Conservation (phyloP, 2,797 vertebrate genomes). For the Thalassophryne amazonica region DNA sequence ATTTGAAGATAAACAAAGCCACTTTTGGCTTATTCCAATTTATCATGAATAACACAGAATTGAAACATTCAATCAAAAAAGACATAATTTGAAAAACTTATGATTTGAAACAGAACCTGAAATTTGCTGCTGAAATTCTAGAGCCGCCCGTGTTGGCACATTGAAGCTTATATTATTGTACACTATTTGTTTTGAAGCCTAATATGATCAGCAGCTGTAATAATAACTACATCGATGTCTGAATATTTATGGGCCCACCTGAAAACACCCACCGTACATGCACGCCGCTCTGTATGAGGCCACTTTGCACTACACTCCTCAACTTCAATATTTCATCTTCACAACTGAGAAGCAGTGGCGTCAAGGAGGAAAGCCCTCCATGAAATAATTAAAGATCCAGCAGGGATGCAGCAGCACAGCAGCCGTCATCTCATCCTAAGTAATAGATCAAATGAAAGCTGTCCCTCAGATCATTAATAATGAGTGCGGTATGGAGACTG, state of each 20-base stretch:
- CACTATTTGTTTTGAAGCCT: too few species aligned
- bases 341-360: conserved; percentile 73
- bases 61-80: too few species aligned
- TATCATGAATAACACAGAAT: too few species aligned
- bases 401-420: conserved; percentile 72
- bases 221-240: too few species aligned
- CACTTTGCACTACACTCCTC: conserved; percentile 72
- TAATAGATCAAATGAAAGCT: conserved; percentile 83
- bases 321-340: conserved; percentile 81
- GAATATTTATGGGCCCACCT: background rate
- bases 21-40: too few species aligned
- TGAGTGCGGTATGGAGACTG: conserved; percentile 69
- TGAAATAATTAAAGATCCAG: conserved; percentile 81
- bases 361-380: conserved; percentile 70
- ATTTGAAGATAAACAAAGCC: too few species aligned
- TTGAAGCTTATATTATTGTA: too few species aligned
- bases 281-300: conserved; percentile 60
- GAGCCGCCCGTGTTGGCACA: too few species aligned
- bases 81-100: too few species aligned
- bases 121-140: too few species aligned
- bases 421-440: conserved; percentile 73
- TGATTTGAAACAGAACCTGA: too few species aligned
- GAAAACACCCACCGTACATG: conserved; percentile 4
- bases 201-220: too few species aligned
- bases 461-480: conserved; percentile 83